Base-by-base conservation (phyloP, 2,113 vertebrate genomes). In the Aleadryas rufinucha region DNA sequence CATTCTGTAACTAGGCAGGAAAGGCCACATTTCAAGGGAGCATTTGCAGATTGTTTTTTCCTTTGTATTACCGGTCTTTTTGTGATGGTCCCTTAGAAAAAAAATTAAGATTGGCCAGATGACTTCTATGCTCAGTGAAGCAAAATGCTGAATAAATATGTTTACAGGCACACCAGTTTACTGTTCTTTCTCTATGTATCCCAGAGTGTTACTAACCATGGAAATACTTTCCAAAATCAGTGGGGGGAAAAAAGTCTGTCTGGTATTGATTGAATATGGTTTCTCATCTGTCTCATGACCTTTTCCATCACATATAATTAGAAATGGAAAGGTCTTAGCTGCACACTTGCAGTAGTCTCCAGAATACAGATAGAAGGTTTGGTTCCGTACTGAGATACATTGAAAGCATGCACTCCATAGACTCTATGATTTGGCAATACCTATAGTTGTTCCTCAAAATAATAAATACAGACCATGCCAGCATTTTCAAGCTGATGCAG, bases 1-100 rank as follows among this genome's bases (percentile, higher is more conserved):
- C 94, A 89, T 83, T 97, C 83, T 84, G 69, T 93, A 96, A 96
- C 84, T 39, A 97, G 94, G 52, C 80, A 96, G 74, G 80, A 98
- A 97, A 98, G 96, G 95, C 71, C 94, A 96, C 84, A 53, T 97
- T 97, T 97, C 95, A 97, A 98, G 97, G 57, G 78, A 98, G 44
- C 33, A 78, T 96, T 97, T 97, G 84, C 76, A 97, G 95, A 98
- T 98, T 97, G 97, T 60, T 84, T 96, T 96, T 97, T 93, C 66
- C 71, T 97, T 89, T 91, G 53, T 83, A 64, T 86, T 88, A 84
- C 4, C 4, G 11, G 64, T 69, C 60, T 81, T 96, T 97, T 96
- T 96, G 69, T 97, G 89, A 95, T 96, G 65, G 61, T 90, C 68
- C 90, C 78, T 85, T 89, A 69, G 89, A 66, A 94, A 93, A 93